Evolutionary conservation across 2,797 vertebrate genomes (phyloP).

Genomic region (Typhlichthys eigenmanni): DNA sequence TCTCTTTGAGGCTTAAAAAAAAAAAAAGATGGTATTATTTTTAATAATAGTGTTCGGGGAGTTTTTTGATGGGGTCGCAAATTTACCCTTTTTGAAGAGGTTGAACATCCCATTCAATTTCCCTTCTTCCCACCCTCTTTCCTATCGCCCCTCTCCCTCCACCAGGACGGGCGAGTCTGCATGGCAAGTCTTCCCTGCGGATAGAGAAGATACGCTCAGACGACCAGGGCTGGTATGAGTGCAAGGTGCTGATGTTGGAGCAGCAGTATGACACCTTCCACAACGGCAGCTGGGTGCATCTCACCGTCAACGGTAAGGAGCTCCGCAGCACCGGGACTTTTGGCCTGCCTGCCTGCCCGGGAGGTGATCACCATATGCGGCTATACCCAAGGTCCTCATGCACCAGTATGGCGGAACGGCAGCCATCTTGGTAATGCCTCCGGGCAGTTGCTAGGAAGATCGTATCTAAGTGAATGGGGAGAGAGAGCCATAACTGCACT

Average conservation of each 20-base stretch:
- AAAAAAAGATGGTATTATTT: too few species aligned
- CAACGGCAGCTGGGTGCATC: constrained; percentile 98
- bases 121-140: constrained; percentile 16
- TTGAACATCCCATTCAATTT: constrained; percentile 9
- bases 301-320: constrained; percentile 91
- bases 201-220: constrained; percentile 93
- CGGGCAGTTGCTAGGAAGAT: too few species aligned
- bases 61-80: not conserved
- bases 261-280: constrained; percentile 97
- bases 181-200: constrained; percentile 94
- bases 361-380: too few species aligned
- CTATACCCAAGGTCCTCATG: too few species aligned
- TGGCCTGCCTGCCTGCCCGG: not conserved
- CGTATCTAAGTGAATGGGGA: too few species aligned
- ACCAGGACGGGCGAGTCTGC: constrained; percentile 90
- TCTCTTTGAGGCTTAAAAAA: too few species aligned
- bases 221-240: constrained; percentile 99
- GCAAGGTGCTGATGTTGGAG: constrained; percentile 97
- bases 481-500: too few species aligned
- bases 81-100: constrained; percentile 24
- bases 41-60: too few species aligned
- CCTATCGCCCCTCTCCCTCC: constrained; percentile 11
- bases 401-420: too few species aligned
- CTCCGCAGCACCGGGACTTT: too few species aligned
- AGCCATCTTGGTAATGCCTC: too few species aligned